phyloP scores from a whole-genome alignment of 2,797 vertebrate genomes.

The Crax fasciolata region DNA sequence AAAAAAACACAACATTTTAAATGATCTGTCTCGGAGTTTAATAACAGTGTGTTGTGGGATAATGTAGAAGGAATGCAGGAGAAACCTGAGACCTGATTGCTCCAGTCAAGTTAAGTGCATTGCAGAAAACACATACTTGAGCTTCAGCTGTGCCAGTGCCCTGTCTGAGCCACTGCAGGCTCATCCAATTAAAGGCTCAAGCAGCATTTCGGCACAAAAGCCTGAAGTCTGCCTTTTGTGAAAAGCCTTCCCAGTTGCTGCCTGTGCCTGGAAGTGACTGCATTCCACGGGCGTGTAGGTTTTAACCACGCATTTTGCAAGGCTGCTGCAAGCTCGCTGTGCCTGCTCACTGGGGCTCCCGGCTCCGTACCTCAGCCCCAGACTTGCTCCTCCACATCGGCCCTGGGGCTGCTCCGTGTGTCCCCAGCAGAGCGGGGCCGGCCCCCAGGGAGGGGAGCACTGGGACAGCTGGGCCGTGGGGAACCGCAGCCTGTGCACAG shows the following conservation, averaged over 20 bases:
- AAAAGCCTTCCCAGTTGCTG: background rate
- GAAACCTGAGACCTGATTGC: slow-evolving; percentile 35
- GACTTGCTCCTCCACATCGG: background rate
- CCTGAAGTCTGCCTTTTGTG: background rate
- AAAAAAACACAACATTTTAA: background rate
- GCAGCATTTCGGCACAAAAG: fast-evolving
- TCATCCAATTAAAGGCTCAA: background rate
- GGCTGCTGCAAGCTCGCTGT: background rate
- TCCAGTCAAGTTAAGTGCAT: background rate
- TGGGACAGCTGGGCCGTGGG: fast-evolving
- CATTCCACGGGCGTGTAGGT: fast-evolving
- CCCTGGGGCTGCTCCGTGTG: too few species aligned
- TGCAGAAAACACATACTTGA: background rate
- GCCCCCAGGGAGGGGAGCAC: fast-evolving
- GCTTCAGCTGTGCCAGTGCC: background rate
- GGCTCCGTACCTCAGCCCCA: background rate
- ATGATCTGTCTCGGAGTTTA: slow-evolving; percentile 14
- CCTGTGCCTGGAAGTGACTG: background rate
- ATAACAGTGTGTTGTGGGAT: background rate
- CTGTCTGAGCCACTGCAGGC: background rate
- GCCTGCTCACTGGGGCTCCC: background rate
- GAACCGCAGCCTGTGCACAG: background rate
- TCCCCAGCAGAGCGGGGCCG: fast-evolving
- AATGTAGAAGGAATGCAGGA: slow-evolving; percentile 43
- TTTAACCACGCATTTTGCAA: background rate